Evolutionary conservation across 2,797 vertebrate genomes (phyloP).

Genomic region (Dendrocincla tyrannina): DNA sequence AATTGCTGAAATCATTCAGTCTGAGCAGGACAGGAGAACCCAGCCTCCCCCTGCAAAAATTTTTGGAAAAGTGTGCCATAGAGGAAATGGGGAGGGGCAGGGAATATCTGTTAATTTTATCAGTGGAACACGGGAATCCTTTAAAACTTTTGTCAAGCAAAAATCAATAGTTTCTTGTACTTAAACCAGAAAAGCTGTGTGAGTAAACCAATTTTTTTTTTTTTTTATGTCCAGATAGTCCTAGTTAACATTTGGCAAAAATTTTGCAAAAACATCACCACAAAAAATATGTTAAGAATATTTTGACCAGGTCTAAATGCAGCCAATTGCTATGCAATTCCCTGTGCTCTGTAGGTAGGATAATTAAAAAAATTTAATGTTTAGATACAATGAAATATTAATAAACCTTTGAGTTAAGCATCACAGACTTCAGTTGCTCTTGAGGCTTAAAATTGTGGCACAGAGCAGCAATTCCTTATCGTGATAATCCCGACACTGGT

Average conservation of each 20-base stretch:
- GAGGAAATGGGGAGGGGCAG: not conserved
- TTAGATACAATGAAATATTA: not conserved
- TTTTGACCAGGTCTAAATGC: not conserved
- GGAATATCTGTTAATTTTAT: not conserved
- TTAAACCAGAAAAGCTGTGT: not conserved
- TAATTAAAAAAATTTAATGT: not conserved
- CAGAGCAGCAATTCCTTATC: rapidly evolving
- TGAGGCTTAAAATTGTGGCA: not conserved
- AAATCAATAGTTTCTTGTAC: not conserved
- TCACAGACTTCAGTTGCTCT: not conserved
- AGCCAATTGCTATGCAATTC: not conserved
- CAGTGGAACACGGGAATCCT: not conserved
- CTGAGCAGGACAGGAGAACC: not conserved
- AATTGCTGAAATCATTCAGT: not conserved
- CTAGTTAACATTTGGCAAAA: not conserved
- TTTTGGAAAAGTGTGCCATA: rapidly evolving
- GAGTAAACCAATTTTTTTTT: not conserved
- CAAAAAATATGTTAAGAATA: not conserved
- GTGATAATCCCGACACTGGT: rapidly evolving
- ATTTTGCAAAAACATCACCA: not conserved
- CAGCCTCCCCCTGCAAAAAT: not conserved
- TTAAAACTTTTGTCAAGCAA: not conserved
- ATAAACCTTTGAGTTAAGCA: not conserved
- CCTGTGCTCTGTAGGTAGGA: not conserved
- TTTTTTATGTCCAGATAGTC: not conserved